A percentile compares a stretch with the other conserved stretches of the same genome.
Conservation (phyloP, 2,113 vertebrate genomes). For the Aramus guarauna region DNA sequence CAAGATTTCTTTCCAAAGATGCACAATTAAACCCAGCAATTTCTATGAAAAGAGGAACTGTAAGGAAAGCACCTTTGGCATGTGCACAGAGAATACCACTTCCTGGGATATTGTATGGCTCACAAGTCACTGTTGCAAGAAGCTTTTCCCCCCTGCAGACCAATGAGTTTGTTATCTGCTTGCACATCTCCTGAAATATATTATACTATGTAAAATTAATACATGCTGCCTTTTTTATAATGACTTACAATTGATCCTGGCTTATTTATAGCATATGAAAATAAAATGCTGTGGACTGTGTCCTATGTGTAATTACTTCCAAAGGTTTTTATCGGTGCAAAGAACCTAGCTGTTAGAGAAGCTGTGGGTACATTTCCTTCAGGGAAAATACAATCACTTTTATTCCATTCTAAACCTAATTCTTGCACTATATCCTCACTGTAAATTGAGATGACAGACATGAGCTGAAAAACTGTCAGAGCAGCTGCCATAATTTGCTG, state of each 20-base stretch:
- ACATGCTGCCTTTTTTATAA: conserved; percentile 53
- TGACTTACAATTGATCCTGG: conserved; percentile 54
- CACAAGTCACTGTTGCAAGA: background rate
- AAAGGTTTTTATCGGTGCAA: conserved; percentile 40
- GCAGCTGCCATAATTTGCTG: conserved; percentile 7
- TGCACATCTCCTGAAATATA: conserved; percentile 6
- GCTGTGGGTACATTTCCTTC: conserved; percentile 47
- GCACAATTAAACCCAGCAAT: background rate
- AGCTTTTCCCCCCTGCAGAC: background rate
- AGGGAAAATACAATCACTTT: conserved; percentile 62
- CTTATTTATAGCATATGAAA: conserved; percentile 67
- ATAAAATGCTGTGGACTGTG: conserved; percentile 60
- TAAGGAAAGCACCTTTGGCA: background rate
- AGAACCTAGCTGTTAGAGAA: conserved; percentile 63
- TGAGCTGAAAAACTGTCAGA: background rate
- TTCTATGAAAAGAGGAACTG: background rate
- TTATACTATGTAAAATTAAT: conserved; percentile 45
- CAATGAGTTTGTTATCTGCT: conserved; percentile 21
- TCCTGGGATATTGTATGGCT: background rate
- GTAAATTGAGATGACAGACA: conserved; percentile 51
- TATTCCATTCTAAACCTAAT: conserved; percentile 54
- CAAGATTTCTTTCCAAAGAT: background rate
- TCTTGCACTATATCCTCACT: conserved; percentile 36
- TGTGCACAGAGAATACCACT: background rate
- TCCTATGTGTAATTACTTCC: conserved; percentile 67